phyloP scores from a whole-genome alignment of 2,888 invertebrate species.

The Nymphalis urticae region DNA sequence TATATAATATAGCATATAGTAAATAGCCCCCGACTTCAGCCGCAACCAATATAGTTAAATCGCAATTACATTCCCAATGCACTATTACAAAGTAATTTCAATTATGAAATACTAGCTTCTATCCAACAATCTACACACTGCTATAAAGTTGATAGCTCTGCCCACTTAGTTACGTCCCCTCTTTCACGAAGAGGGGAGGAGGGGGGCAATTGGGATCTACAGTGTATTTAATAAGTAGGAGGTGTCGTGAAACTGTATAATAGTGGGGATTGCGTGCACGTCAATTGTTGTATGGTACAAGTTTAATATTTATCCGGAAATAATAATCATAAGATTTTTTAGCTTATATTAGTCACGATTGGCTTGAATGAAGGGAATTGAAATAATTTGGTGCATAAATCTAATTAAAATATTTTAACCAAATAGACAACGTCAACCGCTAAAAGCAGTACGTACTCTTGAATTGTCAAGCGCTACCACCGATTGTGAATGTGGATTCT shows the following conservation, averaged over 20 bases:
- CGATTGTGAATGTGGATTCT: too few relatives aligned
- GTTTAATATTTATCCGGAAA: constrained; percentile 16
- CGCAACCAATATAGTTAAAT: constrained; percentile 7
- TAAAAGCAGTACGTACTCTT: too few relatives aligned
- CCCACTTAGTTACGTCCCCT: constrained; percentile 46
- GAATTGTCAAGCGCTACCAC: too few relatives aligned
- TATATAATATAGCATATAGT: too few relatives aligned
- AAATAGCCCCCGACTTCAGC: constrained; percentile 12
- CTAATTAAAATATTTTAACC: too few relatives aligned
- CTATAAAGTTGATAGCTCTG: constrained; percentile 37
- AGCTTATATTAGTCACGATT: too few relatives aligned
- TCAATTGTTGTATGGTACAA: constrained; percentile 51
- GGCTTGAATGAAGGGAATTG: too few relatives aligned
- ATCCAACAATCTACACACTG: constrained; percentile 37
- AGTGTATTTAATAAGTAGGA: constrained; percentile 71
- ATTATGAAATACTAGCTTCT: constrained; percentile 42
- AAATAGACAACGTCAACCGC: too few relatives aligned
- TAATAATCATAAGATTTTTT: background rate
- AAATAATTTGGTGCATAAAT: too few relatives aligned
- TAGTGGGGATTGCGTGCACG: constrained; percentile 60
- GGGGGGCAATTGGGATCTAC: constrained; percentile 56
- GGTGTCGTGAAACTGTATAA: constrained; percentile 62
- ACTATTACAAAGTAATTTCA: constrained; percentile 43
- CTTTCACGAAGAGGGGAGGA: constrained; percentile 39
- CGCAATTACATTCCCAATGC: constrained; percentile 36